Evolutionary conservation across 2,797 vertebrate genomes (phyloP).

Genomic region (Spondyliosoma cantharus): DNA sequence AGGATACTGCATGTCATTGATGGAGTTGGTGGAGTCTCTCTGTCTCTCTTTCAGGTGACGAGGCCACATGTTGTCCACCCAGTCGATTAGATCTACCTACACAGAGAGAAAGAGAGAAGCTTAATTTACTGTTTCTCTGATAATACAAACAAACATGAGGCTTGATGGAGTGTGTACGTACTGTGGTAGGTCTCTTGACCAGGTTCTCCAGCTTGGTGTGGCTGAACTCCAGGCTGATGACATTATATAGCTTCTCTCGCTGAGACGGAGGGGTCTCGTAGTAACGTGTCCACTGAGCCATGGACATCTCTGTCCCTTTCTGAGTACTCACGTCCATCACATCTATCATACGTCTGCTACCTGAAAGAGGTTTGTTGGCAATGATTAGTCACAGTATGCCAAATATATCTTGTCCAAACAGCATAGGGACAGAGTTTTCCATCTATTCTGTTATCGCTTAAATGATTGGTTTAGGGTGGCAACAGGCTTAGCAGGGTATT

Average conservation of each 20-base stretch:
- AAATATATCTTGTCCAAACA: neutral
- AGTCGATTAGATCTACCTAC: constrained; percentile 97
- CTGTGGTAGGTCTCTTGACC: constrained; percentile 91
- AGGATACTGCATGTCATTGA: constrained; percentile 97
- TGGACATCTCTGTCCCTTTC: constrained; percentile 98
- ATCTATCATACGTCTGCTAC: constrained; percentile 95
- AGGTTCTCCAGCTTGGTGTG: constrained; percentile 97
- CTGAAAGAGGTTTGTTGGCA: constrained; percentile 70
- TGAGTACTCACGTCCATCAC: constrained; percentile 99
- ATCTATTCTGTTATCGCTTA: too few species aligned
- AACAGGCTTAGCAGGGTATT: too few species aligned
- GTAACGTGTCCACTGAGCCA: constrained; percentile 98
- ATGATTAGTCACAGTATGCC: neutral
- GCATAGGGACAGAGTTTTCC: neutral
- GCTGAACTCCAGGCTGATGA: constrained; percentile 98
- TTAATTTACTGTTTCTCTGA: neutral
- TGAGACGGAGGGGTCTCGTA: constrained; percentile 93
- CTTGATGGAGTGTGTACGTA: constrained; percentile 49
- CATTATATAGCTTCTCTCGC: constrained; percentile 95
- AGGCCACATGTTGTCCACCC: constrained; percentile 99
- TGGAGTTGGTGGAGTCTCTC: constrained; percentile 95
- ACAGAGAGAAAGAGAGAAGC: neutral
- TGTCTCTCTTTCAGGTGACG: constrained; percentile 97
- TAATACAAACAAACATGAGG: neutral
- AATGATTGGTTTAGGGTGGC: too few species aligned